phyloP scores from a whole-genome alignment of 1,140 invertebrate species.

The Papilio polytes region DNA sequence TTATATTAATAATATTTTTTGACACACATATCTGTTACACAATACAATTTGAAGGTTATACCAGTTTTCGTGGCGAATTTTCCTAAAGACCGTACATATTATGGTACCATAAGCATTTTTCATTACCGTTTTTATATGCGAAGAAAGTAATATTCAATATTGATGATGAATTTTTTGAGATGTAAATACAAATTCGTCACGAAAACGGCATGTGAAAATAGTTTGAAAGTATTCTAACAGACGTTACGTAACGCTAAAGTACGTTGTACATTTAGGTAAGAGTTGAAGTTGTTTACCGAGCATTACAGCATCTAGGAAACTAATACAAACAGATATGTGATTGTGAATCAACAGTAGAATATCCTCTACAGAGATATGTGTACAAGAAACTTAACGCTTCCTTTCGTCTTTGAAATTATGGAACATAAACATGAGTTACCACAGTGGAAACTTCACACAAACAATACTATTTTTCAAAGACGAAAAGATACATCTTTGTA shows the following conservation, averaged over 20 bases:
- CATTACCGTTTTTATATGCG: neutral
- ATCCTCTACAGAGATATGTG: constrained; percentile 45
- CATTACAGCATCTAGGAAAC: constrained; percentile 4
- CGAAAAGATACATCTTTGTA: neutral
- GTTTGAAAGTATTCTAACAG: constrained; percentile 56
- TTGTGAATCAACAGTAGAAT: constrained; percentile 28
- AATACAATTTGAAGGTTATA: constrained; percentile 69
- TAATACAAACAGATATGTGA: neutral
- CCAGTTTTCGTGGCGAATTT: constrained; percentile 64
- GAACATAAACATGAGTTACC: too few relatives aligned
- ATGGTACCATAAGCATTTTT: neutral
- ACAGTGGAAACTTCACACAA: neutral
- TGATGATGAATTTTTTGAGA: neutral
- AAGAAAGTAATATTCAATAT: neutral
- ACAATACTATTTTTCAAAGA: neutral
- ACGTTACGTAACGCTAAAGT: constrained; percentile 59
- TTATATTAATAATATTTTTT: constrained; percentile 83
- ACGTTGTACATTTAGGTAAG: constrained; percentile 57
- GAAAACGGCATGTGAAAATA: constrained; percentile 46
- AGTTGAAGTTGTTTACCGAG: constrained; percentile 52
- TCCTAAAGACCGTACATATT: constrained; percentile 35
- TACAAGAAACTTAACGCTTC: neutral
- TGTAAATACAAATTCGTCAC: neutral
- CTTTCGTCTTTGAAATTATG: neutral
- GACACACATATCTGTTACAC: constrained; percentile 80